Percentiles rank a stretch among this genome's conserved stretches.
Conservation (phyloP, 2,797 vertebrate species). For the Coranthus polyacanthus region DNA sequence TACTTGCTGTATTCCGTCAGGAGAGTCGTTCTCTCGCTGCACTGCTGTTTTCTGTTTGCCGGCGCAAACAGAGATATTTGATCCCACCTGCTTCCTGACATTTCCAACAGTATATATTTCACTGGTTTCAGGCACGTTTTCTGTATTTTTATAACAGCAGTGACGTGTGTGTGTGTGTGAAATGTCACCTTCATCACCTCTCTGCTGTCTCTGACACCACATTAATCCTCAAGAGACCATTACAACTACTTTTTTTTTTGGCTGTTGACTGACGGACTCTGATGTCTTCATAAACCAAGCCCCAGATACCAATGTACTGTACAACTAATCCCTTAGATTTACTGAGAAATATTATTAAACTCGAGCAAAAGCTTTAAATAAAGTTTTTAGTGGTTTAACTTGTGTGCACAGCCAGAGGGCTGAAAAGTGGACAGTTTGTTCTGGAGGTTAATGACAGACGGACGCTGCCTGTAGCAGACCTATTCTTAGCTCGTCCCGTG, state of each 20-base stretch:
- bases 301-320: background rate
- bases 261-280: background rate
- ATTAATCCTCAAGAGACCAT: slow-evolving; percentile 18
- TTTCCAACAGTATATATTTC: slow-evolving; percentile 18
- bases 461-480: slow-evolving; percentile 27
- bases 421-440: slow-evolving; percentile 28
- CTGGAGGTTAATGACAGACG: slow-evolving; percentile 58
- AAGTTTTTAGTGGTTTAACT: background rate
- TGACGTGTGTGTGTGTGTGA: slow-evolving; percentile 28
- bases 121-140: background rate
- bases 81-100: background rate
- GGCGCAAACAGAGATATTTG: slow-evolving; percentile 26
- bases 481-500: slow-evolving; percentile 63
- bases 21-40: background rate
- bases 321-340: slow-evolving; percentile 1
- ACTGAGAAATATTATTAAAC: background rate
- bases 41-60: slow-evolving; percentile 9
- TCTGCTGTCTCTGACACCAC: background rate
- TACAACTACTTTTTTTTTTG: slow-evolving; percentile 10
- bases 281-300: too few relatives aligned
- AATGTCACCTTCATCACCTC: slow-evolving; percentile 29
- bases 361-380: background rate
- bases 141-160: slow-evolving; percentile 11
- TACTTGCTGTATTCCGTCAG: slow-evolving; percentile 11
- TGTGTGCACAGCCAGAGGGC: slow-evolving; percentile 24